Evolutionary conservation across 2,797 vertebrate genomes (phyloP).

Genomic region (Loris lydekkerianus): DNA sequence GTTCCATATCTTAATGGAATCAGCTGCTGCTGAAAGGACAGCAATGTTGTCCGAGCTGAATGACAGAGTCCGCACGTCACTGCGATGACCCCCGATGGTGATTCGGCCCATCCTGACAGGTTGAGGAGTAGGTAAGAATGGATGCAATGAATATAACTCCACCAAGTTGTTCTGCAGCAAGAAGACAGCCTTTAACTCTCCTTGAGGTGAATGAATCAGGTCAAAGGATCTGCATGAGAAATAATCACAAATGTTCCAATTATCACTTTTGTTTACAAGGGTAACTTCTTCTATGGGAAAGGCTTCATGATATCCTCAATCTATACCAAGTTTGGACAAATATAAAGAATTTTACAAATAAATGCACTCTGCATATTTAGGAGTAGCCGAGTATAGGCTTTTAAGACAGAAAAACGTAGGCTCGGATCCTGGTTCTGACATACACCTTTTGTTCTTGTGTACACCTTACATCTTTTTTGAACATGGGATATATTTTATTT

Average conservation of each 20-base stretch:
- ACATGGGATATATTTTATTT: background rate
- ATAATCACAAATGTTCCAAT: background rate
- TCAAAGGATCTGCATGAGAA: conserved; percentile 92
- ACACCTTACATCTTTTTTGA: background rate
- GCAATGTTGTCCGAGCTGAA: conserved; percentile 99
- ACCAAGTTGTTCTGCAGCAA: conserved; percentile 97
- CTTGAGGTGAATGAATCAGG: conserved; percentile 91
- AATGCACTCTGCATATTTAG: background rate
- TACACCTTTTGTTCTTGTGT: background rate
- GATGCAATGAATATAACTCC: conserved; percentile 92
- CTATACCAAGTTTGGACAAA: background rate
- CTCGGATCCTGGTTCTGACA: background rate
- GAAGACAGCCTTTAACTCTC: conserved; percentile 94
- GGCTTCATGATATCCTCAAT: background rate
- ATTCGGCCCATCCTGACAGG: conserved; percentile 91
- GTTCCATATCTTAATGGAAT: conserved; percentile 98
- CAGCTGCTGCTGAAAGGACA: conserved; percentile 95
- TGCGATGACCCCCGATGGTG: conserved; percentile 95
- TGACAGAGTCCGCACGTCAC: conserved; percentile 95
- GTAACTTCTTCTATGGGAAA: background rate
- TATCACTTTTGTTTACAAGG: background rate
- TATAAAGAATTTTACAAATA: background rate
- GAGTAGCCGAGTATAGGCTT: background rate
- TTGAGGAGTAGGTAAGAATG: conserved; percentile 84
- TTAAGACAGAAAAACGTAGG: background rate